A percentile compares a stretch with the other conserved stretches of the same genome.
phyloP scores from a whole-genome alignment of 2,797 vertebrate genomes.

The Ciconia nigra region DNA sequence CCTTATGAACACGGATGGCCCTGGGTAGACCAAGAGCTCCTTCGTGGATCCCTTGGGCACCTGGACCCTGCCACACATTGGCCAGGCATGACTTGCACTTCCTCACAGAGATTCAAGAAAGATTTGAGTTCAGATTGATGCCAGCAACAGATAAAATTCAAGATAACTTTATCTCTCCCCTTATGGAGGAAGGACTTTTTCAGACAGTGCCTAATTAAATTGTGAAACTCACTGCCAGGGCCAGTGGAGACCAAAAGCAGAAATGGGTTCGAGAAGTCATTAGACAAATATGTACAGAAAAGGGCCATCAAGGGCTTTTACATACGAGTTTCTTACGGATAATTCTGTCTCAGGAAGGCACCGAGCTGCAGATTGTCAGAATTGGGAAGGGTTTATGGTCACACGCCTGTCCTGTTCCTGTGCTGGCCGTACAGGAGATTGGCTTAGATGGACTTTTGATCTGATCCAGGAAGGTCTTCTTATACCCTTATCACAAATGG shows the following conservation, averaged over 20 bases:
- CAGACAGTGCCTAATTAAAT: not conserved
- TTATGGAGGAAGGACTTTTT: not conserved
- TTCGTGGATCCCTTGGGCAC: not conserved
- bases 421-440: not conserved
- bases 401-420: not conserved
- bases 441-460: not conserved
- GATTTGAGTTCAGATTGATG: not conserved
- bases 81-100: not conserved
- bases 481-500: not conserved
- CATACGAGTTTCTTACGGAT: not conserved
- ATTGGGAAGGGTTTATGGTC: not conserved
- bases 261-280: not conserved
- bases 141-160: not conserved
- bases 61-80: fast-evolving
- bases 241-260: not conserved
- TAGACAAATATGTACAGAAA: not conserved
- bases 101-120: not conserved
- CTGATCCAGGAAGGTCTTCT: not conserved
- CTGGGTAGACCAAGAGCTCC: not conserved
- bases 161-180: not conserved
- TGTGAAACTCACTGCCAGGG: not conserved
- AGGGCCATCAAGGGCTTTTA: not conserved
- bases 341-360: not conserved
- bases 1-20: not conserved
- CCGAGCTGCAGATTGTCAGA: not conserved